Evolutionary conservation across 1,140 invertebrate species (phyloP).

Genomic region (Zaprionus taronus): DNA sequence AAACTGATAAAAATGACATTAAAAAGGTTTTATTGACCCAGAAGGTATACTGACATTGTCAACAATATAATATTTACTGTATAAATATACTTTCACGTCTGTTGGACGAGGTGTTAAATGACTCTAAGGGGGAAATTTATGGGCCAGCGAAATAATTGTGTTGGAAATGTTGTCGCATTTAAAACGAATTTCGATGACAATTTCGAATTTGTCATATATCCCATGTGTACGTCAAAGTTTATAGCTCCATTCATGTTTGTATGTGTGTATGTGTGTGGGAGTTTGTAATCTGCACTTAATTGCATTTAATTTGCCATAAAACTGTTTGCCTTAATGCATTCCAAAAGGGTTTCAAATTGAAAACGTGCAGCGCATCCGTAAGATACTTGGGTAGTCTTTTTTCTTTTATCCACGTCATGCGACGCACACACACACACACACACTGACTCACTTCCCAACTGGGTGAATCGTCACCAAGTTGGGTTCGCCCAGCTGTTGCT

Average conservation of each 20-base stretch:
- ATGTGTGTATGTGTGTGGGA: conserved; percentile 5
- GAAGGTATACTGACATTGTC: not conserved
- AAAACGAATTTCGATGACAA: conserved; percentile 26
- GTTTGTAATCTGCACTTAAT: conserved; percentile 62
- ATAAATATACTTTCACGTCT: conserved; percentile 43
- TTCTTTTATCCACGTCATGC: conserved; percentile 40
- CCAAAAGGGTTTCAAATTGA: conserved; percentile 77
- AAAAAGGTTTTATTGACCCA: conserved; percentile 10
- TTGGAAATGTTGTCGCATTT: conserved; percentile 16
- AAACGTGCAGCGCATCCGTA: conserved; percentile 71
- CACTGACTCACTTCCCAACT: not conserved
- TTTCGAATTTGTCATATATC: conserved; percentile 47
- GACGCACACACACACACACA: not conserved
- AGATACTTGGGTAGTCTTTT: conserved; percentile 28
- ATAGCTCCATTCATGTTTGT: conserved; percentile 3
- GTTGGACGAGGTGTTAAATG: conserved; percentile 52
- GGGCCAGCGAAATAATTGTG: conserved; percentile 30
- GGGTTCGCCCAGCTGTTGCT: conserved; percentile 16
- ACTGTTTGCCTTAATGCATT: conserved; percentile 51
- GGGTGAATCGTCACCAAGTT: not conserved
- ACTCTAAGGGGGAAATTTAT: conserved; percentile 39
- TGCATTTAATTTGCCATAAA: conserved; percentile 77
- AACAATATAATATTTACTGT: conserved; percentile 17
- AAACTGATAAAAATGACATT: conserved; percentile 3
- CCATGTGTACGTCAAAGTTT: conserved; percentile 38